Percentiles rank a stretch among this genome's conserved stretches.
phyloP scores from a whole-genome alignment of 1,140 invertebrate genomes.

The Sarcophaga bullata region DNA sequence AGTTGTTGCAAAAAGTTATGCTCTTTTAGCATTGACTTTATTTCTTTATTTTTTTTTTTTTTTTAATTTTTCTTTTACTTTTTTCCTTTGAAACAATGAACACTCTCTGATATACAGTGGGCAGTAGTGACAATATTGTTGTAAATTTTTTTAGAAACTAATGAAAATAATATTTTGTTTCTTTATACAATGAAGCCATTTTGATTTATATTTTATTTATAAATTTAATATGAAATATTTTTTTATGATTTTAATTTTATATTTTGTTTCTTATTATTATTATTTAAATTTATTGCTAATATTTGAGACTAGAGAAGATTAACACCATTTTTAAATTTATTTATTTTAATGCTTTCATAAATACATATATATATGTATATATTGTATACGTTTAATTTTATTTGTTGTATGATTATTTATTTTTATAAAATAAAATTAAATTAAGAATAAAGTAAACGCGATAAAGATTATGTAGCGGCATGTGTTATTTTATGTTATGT shows the following conservation, averaged over 20 bases:
- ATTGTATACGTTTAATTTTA: too few relatives aligned
- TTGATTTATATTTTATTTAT: not conserved
- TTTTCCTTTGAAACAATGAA: too few relatives aligned
- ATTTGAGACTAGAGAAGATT: constrained; percentile 24
- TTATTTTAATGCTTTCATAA: not conserved
- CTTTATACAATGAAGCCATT: constrained; percentile 9
- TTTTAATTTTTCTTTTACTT: too few relatives aligned
- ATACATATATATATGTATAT: too few relatives aligned
- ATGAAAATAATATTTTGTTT: not conserved
- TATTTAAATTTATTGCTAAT: constrained; percentile 22
- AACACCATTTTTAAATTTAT: not conserved
- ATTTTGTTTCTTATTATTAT: not conserved
- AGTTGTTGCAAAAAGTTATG: too few relatives aligned
- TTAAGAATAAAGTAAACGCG: not conserved
- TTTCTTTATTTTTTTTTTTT: too few relatives aligned
- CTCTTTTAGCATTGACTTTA: too few relatives aligned
- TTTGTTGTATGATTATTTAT: not conserved
- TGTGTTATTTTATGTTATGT: not conserved
- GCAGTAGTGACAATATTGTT: too few relatives aligned
- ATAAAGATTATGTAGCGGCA: too few relatives aligned
- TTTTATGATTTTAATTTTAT: not conserved
- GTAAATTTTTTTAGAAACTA: not conserved
- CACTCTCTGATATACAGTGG: not conserved
- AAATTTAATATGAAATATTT: not conserved
- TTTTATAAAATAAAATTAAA: not conserved